phyloP scores from a whole-genome alignment of 2,888 invertebrate species.

The Halictus ligatus region DNA sequence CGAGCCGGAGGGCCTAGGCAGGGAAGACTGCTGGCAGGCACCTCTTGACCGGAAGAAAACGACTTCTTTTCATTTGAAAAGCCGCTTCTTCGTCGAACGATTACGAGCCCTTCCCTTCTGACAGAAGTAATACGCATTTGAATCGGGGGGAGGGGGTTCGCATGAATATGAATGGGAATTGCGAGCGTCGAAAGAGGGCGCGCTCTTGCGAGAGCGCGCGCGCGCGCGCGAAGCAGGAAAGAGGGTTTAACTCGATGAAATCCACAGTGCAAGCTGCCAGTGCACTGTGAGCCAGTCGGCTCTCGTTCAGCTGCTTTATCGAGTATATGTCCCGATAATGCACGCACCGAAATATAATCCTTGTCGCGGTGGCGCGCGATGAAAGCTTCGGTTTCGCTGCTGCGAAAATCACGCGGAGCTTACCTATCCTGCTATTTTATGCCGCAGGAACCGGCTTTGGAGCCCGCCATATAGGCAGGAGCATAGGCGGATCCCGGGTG shows the following conservation, averaged over 20 bases:
- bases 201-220: background rate
- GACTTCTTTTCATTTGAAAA: conserved; percentile 49
- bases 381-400: conserved; percentile 62
- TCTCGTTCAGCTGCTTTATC: conserved; percentile 54
- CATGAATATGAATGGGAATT: conserved; percentile 76
- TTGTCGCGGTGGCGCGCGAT: conserved; percentile 53
- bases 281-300: conserved; percentile 36
- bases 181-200: conserved; percentile 43
- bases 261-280: conserved; percentile 46
- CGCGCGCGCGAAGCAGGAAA: conserved; percentile 23
- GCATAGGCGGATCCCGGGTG: conserved; percentile 66
- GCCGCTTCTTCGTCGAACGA: conserved; percentile 46
- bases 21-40: conserved; percentile 32
- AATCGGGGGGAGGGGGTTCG: conserved; percentile 60
- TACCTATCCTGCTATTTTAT: conserved; percentile 55
- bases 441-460: conserved; percentile 39
- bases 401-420: conserved; percentile 67
- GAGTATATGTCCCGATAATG: conserved; percentile 71
- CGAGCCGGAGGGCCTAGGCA: conserved; percentile 35
- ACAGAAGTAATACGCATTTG: conserved; percentile 76
- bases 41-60: conserved; percentile 66
- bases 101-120: conserved; percentile 65
- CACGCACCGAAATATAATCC: conserved; percentile 76
- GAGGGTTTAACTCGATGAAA: conserved; percentile 71
- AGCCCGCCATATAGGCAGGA: conserved; percentile 28